phyloP scores from a whole-genome alignment of 1,140 invertebrate species.

The Caenorhabditis latens region DNA sequence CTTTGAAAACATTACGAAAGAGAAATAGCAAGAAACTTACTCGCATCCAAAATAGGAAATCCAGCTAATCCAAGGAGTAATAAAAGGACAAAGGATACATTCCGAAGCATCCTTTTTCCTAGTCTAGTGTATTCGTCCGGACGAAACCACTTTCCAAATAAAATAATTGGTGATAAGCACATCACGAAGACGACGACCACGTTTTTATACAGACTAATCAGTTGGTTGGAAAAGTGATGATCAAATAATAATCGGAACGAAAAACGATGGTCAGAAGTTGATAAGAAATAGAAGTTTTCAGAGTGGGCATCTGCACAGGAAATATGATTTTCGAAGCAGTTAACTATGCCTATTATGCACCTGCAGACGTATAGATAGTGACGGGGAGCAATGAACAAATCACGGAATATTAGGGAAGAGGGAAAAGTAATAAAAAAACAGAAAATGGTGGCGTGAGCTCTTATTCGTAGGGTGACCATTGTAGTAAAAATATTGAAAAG shows the following conservation, averaged over 20 bases:
- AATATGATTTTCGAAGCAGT: not conserved
- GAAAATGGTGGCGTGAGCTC: not conserved
- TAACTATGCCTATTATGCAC: constrained; percentile 13
- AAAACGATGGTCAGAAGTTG: not conserved
- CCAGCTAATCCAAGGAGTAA: not conserved
- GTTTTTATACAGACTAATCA: constrained; percentile 39
- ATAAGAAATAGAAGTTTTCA: not conserved
- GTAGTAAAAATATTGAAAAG: no score
- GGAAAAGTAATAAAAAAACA: not conserved
- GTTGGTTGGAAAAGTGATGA: constrained; percentile 5
- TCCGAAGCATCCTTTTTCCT: not conserved
- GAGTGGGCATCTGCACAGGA: not conserved
- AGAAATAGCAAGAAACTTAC: not conserved
- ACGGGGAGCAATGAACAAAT: not conserved
- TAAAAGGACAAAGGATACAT: not conserved
- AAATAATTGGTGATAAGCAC: constrained; percentile 7
- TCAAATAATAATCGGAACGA: constrained; percentile 24
- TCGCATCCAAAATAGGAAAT: not conserved
- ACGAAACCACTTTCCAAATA: not conserved
- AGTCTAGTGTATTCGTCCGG: constrained; percentile 42
- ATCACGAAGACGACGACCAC: not conserved
- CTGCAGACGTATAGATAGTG: constrained; percentile 29
- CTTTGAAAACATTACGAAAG: no score
- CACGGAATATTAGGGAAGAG: constrained; percentile 1
- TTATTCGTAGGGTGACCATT: not conserved